A percentile compares a stretch with the other conserved stretches of the same genome.
Conservation (phyloP, 2,888 invertebrate species). For the Fragum fragum region DNA sequence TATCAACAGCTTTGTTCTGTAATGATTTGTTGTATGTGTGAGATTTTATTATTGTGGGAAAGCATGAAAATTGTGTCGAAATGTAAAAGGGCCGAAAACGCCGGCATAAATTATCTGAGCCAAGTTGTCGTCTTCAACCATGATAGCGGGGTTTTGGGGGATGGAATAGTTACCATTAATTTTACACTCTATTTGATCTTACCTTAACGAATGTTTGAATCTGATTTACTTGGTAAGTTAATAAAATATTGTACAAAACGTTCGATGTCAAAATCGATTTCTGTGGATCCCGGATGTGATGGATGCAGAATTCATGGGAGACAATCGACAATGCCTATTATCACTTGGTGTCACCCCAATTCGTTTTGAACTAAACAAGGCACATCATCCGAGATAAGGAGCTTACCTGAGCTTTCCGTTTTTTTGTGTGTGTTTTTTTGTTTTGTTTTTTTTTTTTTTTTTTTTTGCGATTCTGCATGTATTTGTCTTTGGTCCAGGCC, state of each 20-base stretch:
- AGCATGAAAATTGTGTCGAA: background rate
- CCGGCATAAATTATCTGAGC: background rate
- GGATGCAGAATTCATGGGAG: background rate
- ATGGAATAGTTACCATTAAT: background rate
- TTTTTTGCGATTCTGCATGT: too few species aligned
- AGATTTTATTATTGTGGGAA: too few species aligned
- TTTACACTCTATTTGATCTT: background rate
- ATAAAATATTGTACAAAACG: background rate
- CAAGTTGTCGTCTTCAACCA: background rate
- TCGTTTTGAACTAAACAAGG: too few species aligned
- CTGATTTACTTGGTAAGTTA: background rate
- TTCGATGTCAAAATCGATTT: background rate
- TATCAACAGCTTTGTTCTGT: background rate
- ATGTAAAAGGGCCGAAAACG: background rate
- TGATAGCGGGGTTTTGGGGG: background rate
- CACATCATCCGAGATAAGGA: too few species aligned
- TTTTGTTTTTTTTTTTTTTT: too few species aligned
- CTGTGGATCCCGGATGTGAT: background rate
- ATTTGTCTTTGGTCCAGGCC: too few species aligned
- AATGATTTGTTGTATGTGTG: too few species aligned
- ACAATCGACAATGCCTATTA: too few species aligned
- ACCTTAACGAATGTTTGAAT: background rate
- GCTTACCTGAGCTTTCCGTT: too few species aligned
- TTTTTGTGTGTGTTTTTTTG: too few species aligned
- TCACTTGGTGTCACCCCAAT: too few species aligned